Base-by-base conservation (phyloP, 2,797 vertebrate species). In the Eurystomus glaucurus region DNA sequence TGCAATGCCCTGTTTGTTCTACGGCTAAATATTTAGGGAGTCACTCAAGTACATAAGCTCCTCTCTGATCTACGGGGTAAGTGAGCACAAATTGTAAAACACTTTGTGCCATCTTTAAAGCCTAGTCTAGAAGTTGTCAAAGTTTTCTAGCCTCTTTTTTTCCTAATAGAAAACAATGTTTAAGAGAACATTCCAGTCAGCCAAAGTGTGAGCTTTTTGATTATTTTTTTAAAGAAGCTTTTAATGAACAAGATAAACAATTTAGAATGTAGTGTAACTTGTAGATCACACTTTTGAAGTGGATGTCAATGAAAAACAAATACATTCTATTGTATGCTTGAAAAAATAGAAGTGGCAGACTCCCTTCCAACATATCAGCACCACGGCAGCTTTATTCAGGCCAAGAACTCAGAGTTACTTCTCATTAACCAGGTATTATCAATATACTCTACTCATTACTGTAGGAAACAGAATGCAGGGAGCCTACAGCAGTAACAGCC, bases 91-190 rank as follows among this genome's bases (percentile, higher is more conserved):
- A 66, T 3, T 12, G 7, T n/a, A n/a, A 77, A 71, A 31, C 17
- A 68, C 69, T 82, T 65, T 87, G 66, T 78, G 64, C 46, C 60
- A 75, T 52, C 60, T 96, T 80, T 84, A 64, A 93, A 66, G 29
- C 9, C 23, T 71, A 84, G 6, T 72, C 54, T 69, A 84, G 41
- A 91, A 88, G 35, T 41, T 94, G 86, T 71, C 43, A 8, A 90
- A 78, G 11, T 90, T 52, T 22, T 93, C 54, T 25, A 95, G 72
- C 2, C 11, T 9, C 48, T 52, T 62, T 72, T 45, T 26, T 19
- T 22, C 9, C 9, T 57, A 58, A 25, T 7, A 72, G 23, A 62
- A 50, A 93, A 77, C 25, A 23, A 51, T 11, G 14, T 39, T 79
- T 20, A 72, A 86, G 33, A 41, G 16, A 85, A n/a, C 20, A 15